Conservation (phyloP, 2,888 invertebrate species). For the Zhuqinia jingwanae region DNA sequence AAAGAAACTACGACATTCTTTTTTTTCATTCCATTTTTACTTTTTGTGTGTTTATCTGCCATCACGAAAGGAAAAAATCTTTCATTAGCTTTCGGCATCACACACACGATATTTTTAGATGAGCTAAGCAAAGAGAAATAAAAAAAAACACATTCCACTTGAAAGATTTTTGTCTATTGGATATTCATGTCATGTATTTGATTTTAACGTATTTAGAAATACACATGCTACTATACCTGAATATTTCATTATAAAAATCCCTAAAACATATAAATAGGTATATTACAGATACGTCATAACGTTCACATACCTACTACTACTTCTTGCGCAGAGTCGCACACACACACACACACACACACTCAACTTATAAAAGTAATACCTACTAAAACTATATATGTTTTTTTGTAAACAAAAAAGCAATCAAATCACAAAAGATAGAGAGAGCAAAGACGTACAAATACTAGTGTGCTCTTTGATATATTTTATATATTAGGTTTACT, state of each 20-base stretch:
- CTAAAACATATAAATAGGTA: no score
- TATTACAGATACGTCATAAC: no score
- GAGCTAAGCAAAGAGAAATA: neutral
- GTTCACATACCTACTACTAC: no score
- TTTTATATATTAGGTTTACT: no score
- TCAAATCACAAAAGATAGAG: constrained; percentile 3
- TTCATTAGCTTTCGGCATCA: constrained; percentile 27
- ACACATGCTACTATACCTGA: no score
- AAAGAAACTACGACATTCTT: constrained; percentile 3
- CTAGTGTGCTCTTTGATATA: no score
- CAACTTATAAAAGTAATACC: no score
- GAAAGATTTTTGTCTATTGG: neutral
- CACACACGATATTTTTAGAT: neutral
- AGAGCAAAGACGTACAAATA: no score
- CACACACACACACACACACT: no score
- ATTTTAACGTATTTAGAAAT: neutral
- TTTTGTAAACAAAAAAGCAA: neutral
- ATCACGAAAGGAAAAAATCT: constrained; percentile 39
- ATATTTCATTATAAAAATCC: no score
- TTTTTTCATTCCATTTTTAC: constrained; percentile 25
- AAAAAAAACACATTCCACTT: neutral
- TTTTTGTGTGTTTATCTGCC: constrained; percentile 28
- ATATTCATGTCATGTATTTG: neutral
- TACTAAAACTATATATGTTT: no score
- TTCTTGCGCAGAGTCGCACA: no score